Evolutionary conservation across 2,113 vertebrate species (phyloP), one percentile per base, ranked within the genome.

Genomic region (Heterotis niloticus): DNA sequence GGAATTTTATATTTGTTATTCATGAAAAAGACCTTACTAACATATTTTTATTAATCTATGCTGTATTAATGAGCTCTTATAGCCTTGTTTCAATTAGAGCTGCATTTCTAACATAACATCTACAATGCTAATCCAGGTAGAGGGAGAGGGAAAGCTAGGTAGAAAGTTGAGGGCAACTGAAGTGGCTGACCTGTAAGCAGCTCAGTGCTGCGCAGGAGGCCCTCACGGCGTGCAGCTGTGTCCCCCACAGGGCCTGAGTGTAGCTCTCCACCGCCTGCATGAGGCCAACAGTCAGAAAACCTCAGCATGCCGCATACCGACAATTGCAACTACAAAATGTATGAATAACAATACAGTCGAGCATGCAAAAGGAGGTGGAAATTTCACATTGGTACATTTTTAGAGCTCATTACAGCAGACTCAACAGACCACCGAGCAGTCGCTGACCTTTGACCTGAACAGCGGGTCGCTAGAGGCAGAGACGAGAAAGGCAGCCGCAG

Each of bases 391-490:
- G 2, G 34, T 44, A 7, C 34, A 44, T 44, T 44, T 44, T 44
- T 44, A 44, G 7, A 44, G 34, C 34, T 44, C 34, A 44, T 44
- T 44, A 44, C 14, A 62, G 20, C 60, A 4, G 13, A 62, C 3
- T 20, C 60, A 20, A 20, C 5, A 20, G 12, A 14, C 1, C 12
- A 20, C 5, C 7, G 13, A 51, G 14, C 26, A 0, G 62, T 54
- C 0, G 84, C 93, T 87, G 88, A 98, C 98, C 93, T 96, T 96
- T 87, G 93, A 92, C 88, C 94, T 94, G 91, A 98, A 98, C 82
- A 90, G 89, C 81, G 87, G 82, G 57, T 91, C 90, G 75, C 91
- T 89, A 51, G 93, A 88, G 10, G 94, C 94, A 28, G 94, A 90
- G 20, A 90, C 88, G 85, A 98, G 86, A 88, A 94, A 94, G 3